Evolutionary conservation across 2,113 vertebrate species (phyloP).

Genomic region (Rhombomys opimus): DNA sequence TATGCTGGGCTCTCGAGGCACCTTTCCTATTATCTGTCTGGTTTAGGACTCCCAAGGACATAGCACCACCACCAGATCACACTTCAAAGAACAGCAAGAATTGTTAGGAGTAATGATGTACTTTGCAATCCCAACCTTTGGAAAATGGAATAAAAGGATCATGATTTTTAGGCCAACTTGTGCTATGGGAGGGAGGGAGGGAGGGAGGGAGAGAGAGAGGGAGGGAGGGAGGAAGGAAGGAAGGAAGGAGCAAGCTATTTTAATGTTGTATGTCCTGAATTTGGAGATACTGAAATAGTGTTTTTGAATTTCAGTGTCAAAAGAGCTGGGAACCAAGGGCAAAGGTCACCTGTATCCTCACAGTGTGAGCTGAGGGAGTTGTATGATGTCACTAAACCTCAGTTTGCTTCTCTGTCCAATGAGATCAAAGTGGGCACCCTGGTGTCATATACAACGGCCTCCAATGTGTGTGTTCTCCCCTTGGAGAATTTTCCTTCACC

Average conservation of each 20-base stretch:
- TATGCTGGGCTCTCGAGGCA: background rate
- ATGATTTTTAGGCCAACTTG: background rate
- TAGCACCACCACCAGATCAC: background rate
- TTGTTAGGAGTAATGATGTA: background rate
- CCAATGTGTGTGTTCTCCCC: background rate
- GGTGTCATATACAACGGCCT: background rate
- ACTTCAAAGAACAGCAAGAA: background rate
- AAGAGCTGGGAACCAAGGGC: background rate
- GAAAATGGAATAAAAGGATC: background rate
- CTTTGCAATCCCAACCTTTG: background rate
- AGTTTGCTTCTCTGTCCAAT: conserved; percentile 7
- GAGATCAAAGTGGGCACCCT: background rate
- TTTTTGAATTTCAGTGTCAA: background rate
- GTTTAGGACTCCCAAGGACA: background rate
- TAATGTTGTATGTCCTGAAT: background rate
- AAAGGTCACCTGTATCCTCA: background rate
- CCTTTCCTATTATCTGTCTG: background rate
- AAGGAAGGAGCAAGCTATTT: background rate
- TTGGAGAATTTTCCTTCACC: background rate
- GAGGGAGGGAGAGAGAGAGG: too few relatives aligned
- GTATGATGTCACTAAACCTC: background rate
- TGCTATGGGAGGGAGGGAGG: background rate
- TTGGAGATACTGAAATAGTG: background rate
- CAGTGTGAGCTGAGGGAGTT: background rate
- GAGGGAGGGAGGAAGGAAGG: background rate